Evolutionary conservation across 2,888 invertebrate species (phyloP), one percentile per base, ranked within the genome.

Genomic region (Sminthurides aquaticus): DNA sequence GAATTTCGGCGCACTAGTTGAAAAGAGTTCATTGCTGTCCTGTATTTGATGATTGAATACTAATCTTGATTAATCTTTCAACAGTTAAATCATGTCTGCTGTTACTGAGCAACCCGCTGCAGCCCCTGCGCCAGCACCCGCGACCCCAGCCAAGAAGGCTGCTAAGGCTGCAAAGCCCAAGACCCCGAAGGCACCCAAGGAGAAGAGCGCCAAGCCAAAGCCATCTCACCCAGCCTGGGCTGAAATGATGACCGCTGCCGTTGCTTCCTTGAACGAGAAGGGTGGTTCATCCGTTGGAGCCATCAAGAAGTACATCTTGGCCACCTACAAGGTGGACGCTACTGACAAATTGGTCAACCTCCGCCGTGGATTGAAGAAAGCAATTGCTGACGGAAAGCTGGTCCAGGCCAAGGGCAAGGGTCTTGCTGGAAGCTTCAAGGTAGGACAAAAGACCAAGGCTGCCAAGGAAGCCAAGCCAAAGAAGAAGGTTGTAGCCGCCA

Each of bases 281-380:
- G 69, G 69, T 29, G 71, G 71, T 11, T 70, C 69, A 2, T 67
- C 67, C 61, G 64, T 71, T 25, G 66, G 64, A 2, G 69, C 69
- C 29, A 70, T 71, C 68, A 71, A 66, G 67, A 71, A 71, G 49
- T 70, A 67, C 67, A 65, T 71, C 49, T 22, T 71, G 64, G 67
- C 71, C 43, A 70, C 69, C 63, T 64, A 68, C 67, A n/a, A n/a
- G 18, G 65, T 70, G 11, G 67, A 71, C 25, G 60, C 71, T 11
- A 69, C 69, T 22, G 66, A 66, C 49, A 61, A 61, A n/a, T 54
- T 55, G 20, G 68, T 68, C 11, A 66, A 63, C 49, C 59, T 71
- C 60, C 58, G 59, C 34, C 49, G 69, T n/a, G 69, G 67, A 49
- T 22, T 71, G 22, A 67, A 69, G 52, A 60, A 66, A 5, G 71